Conservation (phyloP, 1,140 invertebrate genomes). For the Nasonia longicornis region DNA sequence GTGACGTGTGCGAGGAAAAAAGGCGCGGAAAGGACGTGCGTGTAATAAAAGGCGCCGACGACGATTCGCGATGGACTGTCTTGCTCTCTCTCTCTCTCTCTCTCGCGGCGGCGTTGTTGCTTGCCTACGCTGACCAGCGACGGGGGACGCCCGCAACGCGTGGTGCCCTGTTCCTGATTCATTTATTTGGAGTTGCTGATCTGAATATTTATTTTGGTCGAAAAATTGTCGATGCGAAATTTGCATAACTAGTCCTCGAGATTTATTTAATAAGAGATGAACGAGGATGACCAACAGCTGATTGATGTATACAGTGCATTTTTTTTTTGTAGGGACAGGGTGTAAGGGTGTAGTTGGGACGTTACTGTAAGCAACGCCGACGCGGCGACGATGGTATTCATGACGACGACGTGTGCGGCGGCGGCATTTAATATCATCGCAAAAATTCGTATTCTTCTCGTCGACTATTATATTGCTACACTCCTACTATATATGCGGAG, state of each 20-base stretch:
- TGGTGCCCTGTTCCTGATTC: neutral
- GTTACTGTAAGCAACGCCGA: neutral
- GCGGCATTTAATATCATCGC: neutral
- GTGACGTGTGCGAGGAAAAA: neutral
- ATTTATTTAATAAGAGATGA: neutral
- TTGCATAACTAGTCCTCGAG: no score
- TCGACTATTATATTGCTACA: neutral
- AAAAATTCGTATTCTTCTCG: neutral
- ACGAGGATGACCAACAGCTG: neutral
- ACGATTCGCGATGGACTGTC: neutral
- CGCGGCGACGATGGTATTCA: neutral
- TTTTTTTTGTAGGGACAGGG: neutral
- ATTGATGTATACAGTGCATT: neutral
- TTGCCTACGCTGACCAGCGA: neutral
- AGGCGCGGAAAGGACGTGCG: slow-evolving; percentile 14
- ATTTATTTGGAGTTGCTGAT: neutral
- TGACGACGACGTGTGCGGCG: neutral
- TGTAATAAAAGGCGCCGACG: neutral
- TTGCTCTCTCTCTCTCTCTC: neutral
- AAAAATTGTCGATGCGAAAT: no score
- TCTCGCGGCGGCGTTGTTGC: neutral
- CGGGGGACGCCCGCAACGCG: neutral
- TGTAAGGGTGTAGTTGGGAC: neutral
- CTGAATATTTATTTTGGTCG: neutral
- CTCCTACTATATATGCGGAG: no score